A percentile compares a stretch with the other conserved stretches of the same genome.
These are phyloP conservation scores for Altica lythri DNA, from an alignment of 2,888 invertebrate species.

Conservation along the genomic window DNA sequence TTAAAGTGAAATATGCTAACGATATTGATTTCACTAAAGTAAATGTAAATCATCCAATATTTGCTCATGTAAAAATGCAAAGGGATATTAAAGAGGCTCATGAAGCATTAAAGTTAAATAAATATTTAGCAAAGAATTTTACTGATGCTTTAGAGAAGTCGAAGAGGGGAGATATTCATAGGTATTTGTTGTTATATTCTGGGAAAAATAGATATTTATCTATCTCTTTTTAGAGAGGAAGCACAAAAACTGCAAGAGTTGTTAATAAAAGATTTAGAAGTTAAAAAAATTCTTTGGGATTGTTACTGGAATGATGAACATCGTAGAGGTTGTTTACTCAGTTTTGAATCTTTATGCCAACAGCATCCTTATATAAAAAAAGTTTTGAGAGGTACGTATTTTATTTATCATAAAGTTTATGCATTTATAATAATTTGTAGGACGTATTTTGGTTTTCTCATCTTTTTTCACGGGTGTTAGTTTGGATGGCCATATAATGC, in stretches of 20 bases:
- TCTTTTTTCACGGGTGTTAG: conserved; percentile 88
- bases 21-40: conserved; percentile 52
- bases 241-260: conserved; percentile 68
- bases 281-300: conserved; percentile 73
- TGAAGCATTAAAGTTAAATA: conserved; percentile 55
- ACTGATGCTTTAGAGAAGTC: conserved; percentile 69
- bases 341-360: conserved; percentile 74
- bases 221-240: conserved; percentile 75
- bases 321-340: conserved; percentile 87
- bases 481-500: conserved; percentile 85
- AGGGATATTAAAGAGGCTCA: conserved; percentile 56
- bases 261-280: conserved; percentile 63
- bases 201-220: conserved; percentile 38
- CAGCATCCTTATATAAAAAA: conserved; percentile 75
- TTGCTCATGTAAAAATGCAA: conserved; percentile 59
- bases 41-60: conserved; percentile 61
- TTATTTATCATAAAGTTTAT: neutral
- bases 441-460: conserved; percentile 84
- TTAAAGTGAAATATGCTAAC: conserved; percentile 38
- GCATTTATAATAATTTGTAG: conserved; percentile 55
- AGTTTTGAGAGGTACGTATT: conserved; percentile 64
- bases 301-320: conserved; percentile 89
- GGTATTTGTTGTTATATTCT: conserved; percentile 8
- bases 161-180: conserved; percentile 55
- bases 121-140: conserved; percentile 77